phyloP scores from a whole-genome alignment of 2,113 vertebrate species.

The Porphyrio hochstetteri region DNA sequence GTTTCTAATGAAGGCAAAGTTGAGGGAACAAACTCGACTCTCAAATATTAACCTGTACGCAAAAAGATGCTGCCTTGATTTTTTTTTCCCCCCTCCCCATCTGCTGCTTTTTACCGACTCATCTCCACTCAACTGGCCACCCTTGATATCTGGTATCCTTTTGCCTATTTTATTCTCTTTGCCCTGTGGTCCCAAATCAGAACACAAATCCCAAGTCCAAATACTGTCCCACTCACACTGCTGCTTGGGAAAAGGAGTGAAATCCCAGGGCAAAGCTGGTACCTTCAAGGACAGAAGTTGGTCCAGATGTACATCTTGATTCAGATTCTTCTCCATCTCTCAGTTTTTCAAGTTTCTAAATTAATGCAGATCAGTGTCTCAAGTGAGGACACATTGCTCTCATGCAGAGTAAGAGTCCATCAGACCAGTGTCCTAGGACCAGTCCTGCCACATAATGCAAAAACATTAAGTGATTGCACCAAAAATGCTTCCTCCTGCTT shows the following conservation, averaged over 20 bases:
- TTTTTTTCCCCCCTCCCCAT: neutral
- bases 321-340: neutral
- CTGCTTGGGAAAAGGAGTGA: neutral
- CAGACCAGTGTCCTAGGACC: neutral
- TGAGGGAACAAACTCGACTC: neutral
- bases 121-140: neutral
- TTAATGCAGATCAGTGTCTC: neutral
- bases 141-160: neutral
- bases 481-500: neutral
- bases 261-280: neutral
- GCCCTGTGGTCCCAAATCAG: neutral
- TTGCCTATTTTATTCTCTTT: neutral
- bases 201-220: neutral
- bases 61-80: neutral
- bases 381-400: neutral
- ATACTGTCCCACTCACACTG: neutral
- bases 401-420: neutral
- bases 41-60: neutral
- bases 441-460: neutral
- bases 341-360: neutral
- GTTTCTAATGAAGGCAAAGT: neutral
- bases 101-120: neutral
- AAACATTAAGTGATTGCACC: neutral
- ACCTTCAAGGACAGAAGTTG: neutral
- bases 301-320: neutral